Conservation (phyloP, 2,888 invertebrate species). For the Portevinia maculata region DNA sequence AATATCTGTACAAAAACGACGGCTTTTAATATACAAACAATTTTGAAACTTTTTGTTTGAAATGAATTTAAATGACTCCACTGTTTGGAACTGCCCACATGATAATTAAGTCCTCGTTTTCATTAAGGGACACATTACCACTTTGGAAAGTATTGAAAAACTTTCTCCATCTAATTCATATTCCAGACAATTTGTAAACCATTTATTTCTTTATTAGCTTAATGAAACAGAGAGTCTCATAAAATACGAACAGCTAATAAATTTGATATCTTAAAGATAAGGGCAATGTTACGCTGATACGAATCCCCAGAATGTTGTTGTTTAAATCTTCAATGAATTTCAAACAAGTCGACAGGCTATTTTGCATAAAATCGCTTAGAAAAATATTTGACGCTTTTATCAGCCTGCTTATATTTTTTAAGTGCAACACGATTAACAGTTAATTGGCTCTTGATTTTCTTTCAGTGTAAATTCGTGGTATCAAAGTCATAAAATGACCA, state of each 20-base stretch:
- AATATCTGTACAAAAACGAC: too few relatives aligned
- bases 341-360: slow-evolving; percentile 12
- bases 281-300: background rate
- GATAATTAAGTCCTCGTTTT: too few relatives aligned
- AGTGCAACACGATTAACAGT: slow-evolving; percentile 17
- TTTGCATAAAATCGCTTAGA: slow-evolving; percentile 32
- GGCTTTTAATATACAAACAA: too few relatives aligned
- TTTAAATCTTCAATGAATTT: slow-evolving; percentile 19
- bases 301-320: slow-evolving; percentile 6
- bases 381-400: slow-evolving; percentile 32
- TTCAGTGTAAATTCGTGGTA: background rate
- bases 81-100: too few relatives aligned
- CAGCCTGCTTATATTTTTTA: background rate
- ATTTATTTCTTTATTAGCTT: background rate
- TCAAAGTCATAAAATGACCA: slow-evolving; percentile 27
- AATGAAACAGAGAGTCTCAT: background rate
- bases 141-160: background rate
- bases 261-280: background rate
- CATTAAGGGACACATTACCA: background rate
- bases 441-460: slow-evolving; percentile 25
- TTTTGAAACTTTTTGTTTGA: too few relatives aligned
- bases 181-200: background rate
- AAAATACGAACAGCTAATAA: background rate
- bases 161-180: background rate
- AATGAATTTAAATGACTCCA: too few relatives aligned